phyloP scores from a whole-genome alignment of 2,797 vertebrate genomes.

The Heteromormyrus szaboi region DNA sequence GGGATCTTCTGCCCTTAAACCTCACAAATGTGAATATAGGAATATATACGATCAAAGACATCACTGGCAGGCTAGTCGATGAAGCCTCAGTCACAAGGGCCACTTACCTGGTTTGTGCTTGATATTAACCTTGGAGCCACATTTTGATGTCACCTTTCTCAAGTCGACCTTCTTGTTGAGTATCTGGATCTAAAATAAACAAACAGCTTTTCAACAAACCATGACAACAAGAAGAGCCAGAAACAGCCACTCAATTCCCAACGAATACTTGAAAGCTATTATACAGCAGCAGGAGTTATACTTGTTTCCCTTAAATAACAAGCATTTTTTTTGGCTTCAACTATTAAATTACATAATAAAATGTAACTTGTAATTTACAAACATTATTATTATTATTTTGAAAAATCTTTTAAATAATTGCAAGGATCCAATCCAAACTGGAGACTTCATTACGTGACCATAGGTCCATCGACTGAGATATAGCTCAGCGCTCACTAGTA shows the following conservation, averaged over 20 bases:
- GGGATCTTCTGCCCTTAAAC: not conserved
- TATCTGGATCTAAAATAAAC: slow-evolving; percentile 77
- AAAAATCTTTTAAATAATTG: not conserved
- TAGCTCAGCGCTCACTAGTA: not conserved
- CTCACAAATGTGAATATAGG: not conserved
- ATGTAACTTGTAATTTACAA: not conserved
- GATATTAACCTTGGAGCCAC: slow-evolving; percentile 88
- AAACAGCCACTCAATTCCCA: not conserved
- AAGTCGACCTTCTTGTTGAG: slow-evolving; percentile 87
- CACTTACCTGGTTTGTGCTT: slow-evolving; percentile 83
- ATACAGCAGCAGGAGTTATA: not conserved
- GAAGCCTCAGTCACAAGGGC: not conserved
- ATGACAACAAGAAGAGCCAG: not conserved
- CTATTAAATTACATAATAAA: not conserved
- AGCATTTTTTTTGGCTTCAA: not conserved
- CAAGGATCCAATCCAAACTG: not conserved
- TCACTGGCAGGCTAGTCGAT: not conserved
- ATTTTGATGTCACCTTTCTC: slow-evolving; percentile 89
- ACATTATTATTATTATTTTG: not conserved
- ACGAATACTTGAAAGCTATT: not conserved
- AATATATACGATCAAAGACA: not conserved
- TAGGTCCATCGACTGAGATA: not conserved
- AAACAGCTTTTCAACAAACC: not conserved
- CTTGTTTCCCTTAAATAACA: not conserved
- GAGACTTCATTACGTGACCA: not conserved